Percentiles rank a stretch among this genome's conserved stretches.
Conservation (phyloP, 1,140 invertebrate genomes). For the Batillaria attramentaria region DNA sequence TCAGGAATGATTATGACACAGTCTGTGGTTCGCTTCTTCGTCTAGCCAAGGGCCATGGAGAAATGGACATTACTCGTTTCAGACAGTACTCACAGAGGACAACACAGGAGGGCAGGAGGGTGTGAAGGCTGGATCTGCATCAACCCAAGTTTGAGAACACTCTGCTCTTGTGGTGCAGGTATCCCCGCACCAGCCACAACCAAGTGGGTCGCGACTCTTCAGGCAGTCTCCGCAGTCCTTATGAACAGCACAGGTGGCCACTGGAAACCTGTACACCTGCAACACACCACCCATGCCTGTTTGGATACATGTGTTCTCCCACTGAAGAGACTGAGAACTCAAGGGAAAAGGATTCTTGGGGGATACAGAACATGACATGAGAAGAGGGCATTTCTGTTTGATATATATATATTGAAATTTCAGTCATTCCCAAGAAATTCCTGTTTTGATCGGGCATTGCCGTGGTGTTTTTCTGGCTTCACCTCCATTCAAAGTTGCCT, state of each 20-base stretch:
- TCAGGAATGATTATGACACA: neutral
- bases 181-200: conserved; percentile 68
- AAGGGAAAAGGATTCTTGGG: too few relatives aligned
- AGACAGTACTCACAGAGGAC: conserved; percentile 45
- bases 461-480: too few relatives aligned
- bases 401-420: too few relatives aligned
- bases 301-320: too few relatives aligned
- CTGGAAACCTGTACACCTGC: conserved; percentile 61
- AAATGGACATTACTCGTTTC: neutral
- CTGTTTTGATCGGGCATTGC: too few relatives aligned
- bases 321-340: too few relatives aligned
- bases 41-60: neutral
- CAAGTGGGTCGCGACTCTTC: conserved; percentile 58
- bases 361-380: too few relatives aligned
- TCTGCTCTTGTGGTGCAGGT: conserved; percentile 47
- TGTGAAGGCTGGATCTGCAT: conserved; percentile 24
- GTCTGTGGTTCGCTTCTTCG: neutral
- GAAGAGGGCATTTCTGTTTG: too few relatives aligned
- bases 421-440: too few relatives aligned
- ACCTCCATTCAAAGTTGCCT: too few relatives aligned
- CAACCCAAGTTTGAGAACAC: conserved; percentile 29
- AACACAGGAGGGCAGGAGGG: conserved; percentile 47
- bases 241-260: conserved; percentile 63
- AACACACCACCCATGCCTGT: conserved; percentile 38
- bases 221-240: conserved; percentile 64